Evolutionary conservation across 2,797 vertebrate species (phyloP).

Genomic region (Remorina albescens): DNA sequence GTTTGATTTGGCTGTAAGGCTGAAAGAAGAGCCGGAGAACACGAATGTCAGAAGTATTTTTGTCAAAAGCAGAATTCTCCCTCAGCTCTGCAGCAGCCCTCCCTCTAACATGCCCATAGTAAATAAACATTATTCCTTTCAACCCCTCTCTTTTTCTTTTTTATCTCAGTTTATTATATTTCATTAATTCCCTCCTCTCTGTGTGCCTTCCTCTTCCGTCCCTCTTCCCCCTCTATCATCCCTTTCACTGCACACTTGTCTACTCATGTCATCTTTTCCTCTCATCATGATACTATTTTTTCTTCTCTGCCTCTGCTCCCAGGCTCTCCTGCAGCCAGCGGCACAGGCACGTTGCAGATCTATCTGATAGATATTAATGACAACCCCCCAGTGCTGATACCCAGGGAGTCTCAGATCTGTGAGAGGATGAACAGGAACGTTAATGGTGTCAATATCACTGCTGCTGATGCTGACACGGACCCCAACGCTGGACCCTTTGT

Average conservation of each 20-base stretch:
- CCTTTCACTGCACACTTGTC: constrained; percentile 48
- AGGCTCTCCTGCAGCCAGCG: constrained; percentile 92
- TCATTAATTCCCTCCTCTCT: constrained; percentile 49
- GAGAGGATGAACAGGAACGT: constrained; percentile 88
- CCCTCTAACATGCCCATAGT: constrained; percentile 40
- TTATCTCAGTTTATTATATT: constrained; percentile 31
- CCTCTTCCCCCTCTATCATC: constrained; percentile 33
- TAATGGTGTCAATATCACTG: constrained; percentile 94
- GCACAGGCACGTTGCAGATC: constrained; percentile 94
- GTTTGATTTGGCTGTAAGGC: constrained; percentile 68
- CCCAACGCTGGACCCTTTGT: constrained; percentile 94
- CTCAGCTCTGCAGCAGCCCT: constrained; percentile 33
- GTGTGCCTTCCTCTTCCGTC: constrained; percentile 42
- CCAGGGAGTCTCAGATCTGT: constrained; percentile 94
- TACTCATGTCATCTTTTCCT: constrained; percentile 57
- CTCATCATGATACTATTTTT: constrained; percentile 69
- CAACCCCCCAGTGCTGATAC: constrained; percentile 92
- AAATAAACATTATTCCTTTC: constrained; percentile 52
- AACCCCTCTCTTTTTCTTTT: constrained; percentile 24
- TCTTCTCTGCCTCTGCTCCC: constrained; percentile 43
- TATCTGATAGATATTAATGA: constrained; percentile 97
- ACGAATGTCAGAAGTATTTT: constrained; percentile 71
- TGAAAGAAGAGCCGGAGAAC: constrained; percentile 58
- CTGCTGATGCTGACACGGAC: constrained; percentile 90
- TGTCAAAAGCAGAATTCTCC: constrained; percentile 63